A percentile compares a stretch with the other conserved stretches of the same genome.
Conservation (phyloP, 2,113 vertebrate species). For the Epinephelus moara region DNA sequence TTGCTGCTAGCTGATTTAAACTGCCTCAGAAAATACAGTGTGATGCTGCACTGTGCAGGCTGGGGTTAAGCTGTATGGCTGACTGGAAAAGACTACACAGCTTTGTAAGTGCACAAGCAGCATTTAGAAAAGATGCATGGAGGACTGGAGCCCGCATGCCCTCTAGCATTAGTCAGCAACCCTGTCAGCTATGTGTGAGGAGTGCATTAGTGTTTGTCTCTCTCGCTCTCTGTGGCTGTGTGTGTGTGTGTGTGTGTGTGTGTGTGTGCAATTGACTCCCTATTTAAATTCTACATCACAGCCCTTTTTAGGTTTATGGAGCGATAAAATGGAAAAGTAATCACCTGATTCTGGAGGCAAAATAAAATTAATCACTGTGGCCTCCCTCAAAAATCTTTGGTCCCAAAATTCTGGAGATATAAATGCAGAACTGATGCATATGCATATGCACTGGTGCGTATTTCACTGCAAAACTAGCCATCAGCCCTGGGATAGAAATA, state of each 20-base stretch:
- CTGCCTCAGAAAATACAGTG: not conserved
- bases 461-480: not conserved
- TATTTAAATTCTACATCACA: not conserved
- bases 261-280: not conserved
- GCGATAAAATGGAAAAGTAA: slow-evolving; percentile 22
- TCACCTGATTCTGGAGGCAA: slow-evolving; percentile 27
- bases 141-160: slow-evolving; percentile 24
- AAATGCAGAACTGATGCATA: not conserved
- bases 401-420: not conserved
- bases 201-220: not conserved
- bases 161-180: slow-evolving; percentile 57
- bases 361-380: not conserved
- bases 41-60: slow-evolving; percentile 6
- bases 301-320: slow-evolving; percentile 6
- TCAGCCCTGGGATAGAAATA: not conserved
- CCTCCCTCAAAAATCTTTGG: not conserved
- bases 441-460: too few relatives aligned
- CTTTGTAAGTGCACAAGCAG: slow-evolving; percentile 52
- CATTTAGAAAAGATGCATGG: slow-evolving; percentile 46
- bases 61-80: not conserved
- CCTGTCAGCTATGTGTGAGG: slow-evolving; percentile 20
- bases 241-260: not conserved
- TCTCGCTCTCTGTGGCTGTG: not conserved
- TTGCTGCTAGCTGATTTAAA: not conserved
- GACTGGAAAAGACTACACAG: slow-evolving; percentile 20